Evolutionary conservation across 1,140 invertebrate genomes (phyloP).

Genomic region (Oedothorax gibbosus): DNA sequence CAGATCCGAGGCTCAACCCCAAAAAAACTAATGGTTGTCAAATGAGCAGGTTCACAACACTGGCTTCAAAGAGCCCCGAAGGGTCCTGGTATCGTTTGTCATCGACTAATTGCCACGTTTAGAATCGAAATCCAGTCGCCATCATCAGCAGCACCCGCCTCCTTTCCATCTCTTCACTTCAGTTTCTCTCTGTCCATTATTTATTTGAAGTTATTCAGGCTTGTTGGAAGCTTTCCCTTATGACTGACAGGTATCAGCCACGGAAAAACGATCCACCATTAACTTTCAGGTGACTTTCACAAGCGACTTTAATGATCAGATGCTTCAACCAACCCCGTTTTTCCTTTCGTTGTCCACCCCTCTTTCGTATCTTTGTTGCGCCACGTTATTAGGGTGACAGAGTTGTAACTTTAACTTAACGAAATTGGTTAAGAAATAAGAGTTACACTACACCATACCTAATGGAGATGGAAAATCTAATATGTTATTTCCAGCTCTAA

Average conservation of each 20-base stretch:
- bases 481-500: no score
- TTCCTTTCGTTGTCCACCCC: slow-evolving; percentile 16
- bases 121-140: slow-evolving; percentile 55
- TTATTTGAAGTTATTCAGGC: slow-evolving; percentile 28
- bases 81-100: slow-evolving; percentile 55
- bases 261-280: slow-evolving; percentile 35
- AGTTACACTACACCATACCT: no score
- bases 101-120: slow-evolving; percentile 61
- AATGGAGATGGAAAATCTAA: no score
- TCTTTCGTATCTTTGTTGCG: slow-evolving; percentile 22
- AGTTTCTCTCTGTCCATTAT: slow-evolving; percentile 1
- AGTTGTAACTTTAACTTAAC: no score
- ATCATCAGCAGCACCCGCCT: slow-evolving; percentile 44
- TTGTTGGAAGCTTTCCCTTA: slow-evolving; percentile 41
- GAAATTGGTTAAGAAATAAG: no score
- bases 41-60: slow-evolving; percentile 52
- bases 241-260: slow-evolving; percentile 50
- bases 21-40: slow-evolving; percentile 55
- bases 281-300: slow-evolving; percentile 60
- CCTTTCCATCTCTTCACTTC: slow-evolving; percentile 9
- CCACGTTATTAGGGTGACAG: no score
- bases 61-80: slow-evolving; percentile 14
- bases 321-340: neutral
- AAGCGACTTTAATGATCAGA: slow-evolving; percentile 52
- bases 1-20: slow-evolving; percentile 21